phyloP scores from a whole-genome alignment of 2,888 invertebrate genomes.

The Eupithecia pulchellata region DNA sequence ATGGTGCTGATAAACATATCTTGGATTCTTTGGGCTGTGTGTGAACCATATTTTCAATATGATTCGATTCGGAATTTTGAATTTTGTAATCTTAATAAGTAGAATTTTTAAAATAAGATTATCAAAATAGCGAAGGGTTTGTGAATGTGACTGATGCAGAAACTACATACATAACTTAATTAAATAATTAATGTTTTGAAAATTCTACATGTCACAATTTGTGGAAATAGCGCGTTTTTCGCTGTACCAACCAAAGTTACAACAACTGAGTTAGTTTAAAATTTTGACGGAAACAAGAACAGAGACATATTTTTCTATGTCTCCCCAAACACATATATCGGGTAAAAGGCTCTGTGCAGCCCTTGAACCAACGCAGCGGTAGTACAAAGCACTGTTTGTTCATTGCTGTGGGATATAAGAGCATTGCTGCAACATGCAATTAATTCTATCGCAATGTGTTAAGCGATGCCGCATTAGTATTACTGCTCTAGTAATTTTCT shows the following conservation, averaged over 20 bases:
- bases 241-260: not conserved
- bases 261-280: not conserved
- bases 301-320: not conserved
- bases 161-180: too few species aligned
- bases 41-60: too few species aligned
- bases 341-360: conserved; percentile 41
- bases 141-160: too few species aligned
- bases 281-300: not conserved
- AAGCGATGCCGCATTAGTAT: conserved; percentile 23
- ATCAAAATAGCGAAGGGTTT: too few species aligned
- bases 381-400: conserved; percentile 37
- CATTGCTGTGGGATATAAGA: conserved; percentile 39
- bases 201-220: not conserved
- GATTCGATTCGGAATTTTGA: too few species aligned
- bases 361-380: conserved; percentile 37
- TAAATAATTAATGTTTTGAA: not conserved
- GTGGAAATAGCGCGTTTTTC: not conserved
- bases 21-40: too few species aligned
- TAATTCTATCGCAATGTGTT: conserved; percentile 34
- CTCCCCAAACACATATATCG: conserved; percentile 25
- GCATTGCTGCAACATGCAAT: conserved; percentile 35
- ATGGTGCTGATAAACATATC: too few species aligned
- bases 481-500: conserved; percentile 13
- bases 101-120: too few species aligned
- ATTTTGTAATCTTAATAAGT: too few species aligned